Base-by-base conservation (phyloP, 2,888 invertebrate genomes). In the Idaea biselata region DNA sequence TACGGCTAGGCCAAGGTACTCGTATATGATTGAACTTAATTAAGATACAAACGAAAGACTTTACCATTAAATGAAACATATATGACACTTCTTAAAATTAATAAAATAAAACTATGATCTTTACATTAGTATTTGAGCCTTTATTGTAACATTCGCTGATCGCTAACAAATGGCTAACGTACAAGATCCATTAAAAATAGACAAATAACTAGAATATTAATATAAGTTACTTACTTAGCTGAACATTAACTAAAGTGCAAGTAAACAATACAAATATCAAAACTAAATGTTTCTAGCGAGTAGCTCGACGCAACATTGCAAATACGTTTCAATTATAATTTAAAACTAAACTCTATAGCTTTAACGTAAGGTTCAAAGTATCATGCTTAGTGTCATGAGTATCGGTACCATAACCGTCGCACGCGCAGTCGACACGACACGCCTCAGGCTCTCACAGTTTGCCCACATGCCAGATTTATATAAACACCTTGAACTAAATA, bases 391-490 rank as follows among this genome's bases (percentile, higher is more conserved):
- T 44, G 44, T 8, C 11, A 14, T 44, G 14, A 44, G 11, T 44
- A 11, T 44, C 11, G 44, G 44, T 44, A 8, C 44, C 3, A 14
- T 3, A 44, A 44, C 44, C 14, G 44, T 8, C 44, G 44, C 44
- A 44, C 44, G 44, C 44, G 44, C 44, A 8, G 8, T 44, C 44
- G 11, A 44, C 44, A 44, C 44, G 44, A 44, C 44, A 44, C 44
- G 44, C 44, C 44, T 44, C 44, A 44, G 11, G 44, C 44, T 44
- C 14, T 44, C 44, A 32, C 11, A 44, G 44, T 44, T 44, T 44
- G 44, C 44, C 44, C 44, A 44, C 44, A 44, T 44, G 44, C 44
- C 44, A 44, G 44, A 44, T 44, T 44, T 44, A 44, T 44, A 44
- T 44, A 44, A 44, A 1, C 11, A 44, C 44, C 44, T 44, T 44